phyloP scores from a whole-genome alignment of 2,113 vertebrate genomes.

The Actenoides lindsayi region DNA sequence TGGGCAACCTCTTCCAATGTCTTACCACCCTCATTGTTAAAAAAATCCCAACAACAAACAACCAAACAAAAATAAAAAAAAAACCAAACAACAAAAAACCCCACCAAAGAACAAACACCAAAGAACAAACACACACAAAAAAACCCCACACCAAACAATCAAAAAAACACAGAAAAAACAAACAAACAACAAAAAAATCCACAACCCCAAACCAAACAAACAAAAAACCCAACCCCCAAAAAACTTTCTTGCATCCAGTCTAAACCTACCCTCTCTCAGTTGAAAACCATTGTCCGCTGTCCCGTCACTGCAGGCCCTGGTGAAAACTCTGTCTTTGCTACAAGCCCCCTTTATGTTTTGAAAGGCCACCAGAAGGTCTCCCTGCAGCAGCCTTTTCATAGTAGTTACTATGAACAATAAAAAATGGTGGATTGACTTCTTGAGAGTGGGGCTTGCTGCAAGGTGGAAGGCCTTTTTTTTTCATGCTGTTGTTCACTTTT shows the following conservation, averaged over 20 bases:
- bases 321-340: neutral
- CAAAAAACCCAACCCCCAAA: too few relatives aligned
- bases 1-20: neutral
- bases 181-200: too few relatives aligned
- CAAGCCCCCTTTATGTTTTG: neutral
- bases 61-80: too few relatives aligned
- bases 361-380: neutral
- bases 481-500: neutral
- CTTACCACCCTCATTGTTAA: neutral
- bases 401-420: neutral
- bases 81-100: too few relatives aligned
- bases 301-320: neutral
- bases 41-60: too few relatives aligned
- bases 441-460: neutral
- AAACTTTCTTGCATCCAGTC: neutral
- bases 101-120: too few relatives aligned
- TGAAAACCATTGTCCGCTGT: neutral
- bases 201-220: too few relatives aligned
- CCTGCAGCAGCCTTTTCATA: neutral
- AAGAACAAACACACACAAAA: too few relatives aligned
- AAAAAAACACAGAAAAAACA: too few relatives aligned
- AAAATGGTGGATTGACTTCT: neutral
- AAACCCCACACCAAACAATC: too few relatives aligned
- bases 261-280: neutral
- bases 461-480: neutral